Base-by-base conservation (phyloP, 2,113 vertebrate species). In the Lepisosteus oculatus region DNA sequence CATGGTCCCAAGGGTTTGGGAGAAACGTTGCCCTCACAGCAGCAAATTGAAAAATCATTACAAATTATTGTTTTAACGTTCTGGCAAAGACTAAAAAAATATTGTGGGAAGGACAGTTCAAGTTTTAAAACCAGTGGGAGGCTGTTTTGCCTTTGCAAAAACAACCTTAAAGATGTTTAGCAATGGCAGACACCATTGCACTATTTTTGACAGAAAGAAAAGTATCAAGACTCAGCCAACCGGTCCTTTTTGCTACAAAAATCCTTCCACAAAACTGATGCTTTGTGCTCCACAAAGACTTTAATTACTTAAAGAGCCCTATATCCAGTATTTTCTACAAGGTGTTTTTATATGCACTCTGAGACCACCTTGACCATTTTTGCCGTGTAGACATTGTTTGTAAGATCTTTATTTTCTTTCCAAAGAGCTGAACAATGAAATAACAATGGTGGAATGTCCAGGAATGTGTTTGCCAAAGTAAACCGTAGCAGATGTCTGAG, bases 341-440 rank as follows among this genome's bases (percentile, higher is more conserved):
- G 61, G 42, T 17, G 14, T 29, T 55, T 51, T 61, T 51, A 45
- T 55, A 61, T 55, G 47, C 69, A 64, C 65, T 59, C 11, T 64
- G 41, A 54, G 71, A 66, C 43, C 43, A 66, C 55, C 59, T 56
- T 71, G 72, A 68, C 41, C 72, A 69, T 2, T 13, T 29, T 55
- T 44, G 15, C 64, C 17, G 64, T 47, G 61, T 45, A 75, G 73
- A 76, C 47, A 1, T 55, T 77, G 76, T 74, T 71, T 69, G 70
- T 63, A 69, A 74, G 68, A 74, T 79, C 78, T 80, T 79, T 81
- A 80, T 80, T 80, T 78, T 79, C 77, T 79, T 75, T 80, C 68
- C 61, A 68, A 79, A 80, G 72, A 83, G 80, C 76, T 76, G 76
- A 84, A 81, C 74, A 82, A 79, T 83, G 78, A 75, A 77, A 82